These are phyloP conservation scores for Carapus acus DNA, from an alignment of 2,797 vertebrate genomes.

Conservation along the genomic window DNA sequence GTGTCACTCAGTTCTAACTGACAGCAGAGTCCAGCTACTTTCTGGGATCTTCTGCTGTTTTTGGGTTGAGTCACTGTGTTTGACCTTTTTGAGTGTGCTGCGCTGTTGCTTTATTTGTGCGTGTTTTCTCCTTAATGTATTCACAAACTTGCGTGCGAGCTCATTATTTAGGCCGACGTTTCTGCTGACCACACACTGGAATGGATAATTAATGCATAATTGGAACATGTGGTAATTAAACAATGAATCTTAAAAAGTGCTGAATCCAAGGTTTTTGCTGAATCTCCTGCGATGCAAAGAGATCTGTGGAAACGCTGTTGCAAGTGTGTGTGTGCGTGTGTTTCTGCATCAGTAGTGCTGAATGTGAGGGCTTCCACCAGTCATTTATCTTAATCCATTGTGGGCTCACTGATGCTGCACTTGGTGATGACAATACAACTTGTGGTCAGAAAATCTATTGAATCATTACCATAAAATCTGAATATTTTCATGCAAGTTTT, in stretches of 20 bases:
- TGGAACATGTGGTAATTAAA: conserved; percentile 48
- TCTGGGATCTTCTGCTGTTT: conserved; percentile 17
- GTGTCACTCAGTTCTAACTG: too few relatives aligned
- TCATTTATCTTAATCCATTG: not conserved
- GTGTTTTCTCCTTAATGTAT: conserved; percentile 46
- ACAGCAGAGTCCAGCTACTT: not conserved
- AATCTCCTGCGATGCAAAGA: conserved; percentile 16
- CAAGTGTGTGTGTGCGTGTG: conserved; percentile 1
- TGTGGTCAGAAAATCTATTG: too few relatives aligned
- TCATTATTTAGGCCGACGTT: conserved; percentile 55
- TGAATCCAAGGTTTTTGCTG: conserved; percentile 32
- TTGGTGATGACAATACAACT: too few relatives aligned
- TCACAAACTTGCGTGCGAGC: conserved; percentile 34
- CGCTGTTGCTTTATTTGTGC: conserved; percentile 38
- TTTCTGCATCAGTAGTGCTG: not conserved
- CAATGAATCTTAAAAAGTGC: conserved; percentile 47
- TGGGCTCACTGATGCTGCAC: too few relatives aligned
- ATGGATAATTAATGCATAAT: conserved; percentile 60
- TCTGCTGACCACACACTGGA: conserved; percentile 59
- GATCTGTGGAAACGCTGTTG: conserved; percentile 13
- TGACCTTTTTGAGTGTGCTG: conserved; percentile 41
- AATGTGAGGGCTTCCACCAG: not conserved
- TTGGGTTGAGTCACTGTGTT: conserved; percentile 24
- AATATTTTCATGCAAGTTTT: too few relatives aligned
- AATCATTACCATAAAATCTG: too few relatives aligned